Conservation (phyloP, 2,888 invertebrate species). For the Scaptomyza cyrtandrae region DNA sequence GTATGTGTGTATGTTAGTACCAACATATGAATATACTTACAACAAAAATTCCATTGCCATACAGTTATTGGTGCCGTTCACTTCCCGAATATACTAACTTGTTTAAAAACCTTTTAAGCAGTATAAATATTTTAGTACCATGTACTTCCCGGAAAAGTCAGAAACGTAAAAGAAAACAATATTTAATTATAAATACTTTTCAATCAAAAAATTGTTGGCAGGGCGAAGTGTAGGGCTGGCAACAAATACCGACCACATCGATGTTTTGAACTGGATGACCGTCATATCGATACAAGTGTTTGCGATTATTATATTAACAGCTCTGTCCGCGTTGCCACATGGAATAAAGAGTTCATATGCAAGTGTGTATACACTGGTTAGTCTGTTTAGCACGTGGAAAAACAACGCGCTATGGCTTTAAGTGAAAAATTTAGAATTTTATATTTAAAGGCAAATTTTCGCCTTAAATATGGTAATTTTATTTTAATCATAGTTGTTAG, state of each 20-base stretch:
- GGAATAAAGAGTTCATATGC: neutral
- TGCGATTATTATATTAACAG: constrained; percentile 12
- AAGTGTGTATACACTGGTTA: constrained; percentile 45
- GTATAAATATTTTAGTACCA: constrained; percentile 4
- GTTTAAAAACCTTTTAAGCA: constrained; percentile 13
- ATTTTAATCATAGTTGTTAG: neutral
- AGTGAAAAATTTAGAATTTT: constrained; percentile 37
- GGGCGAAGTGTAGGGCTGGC: constrained; percentile 48
- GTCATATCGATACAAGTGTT: constrained; percentile 2
- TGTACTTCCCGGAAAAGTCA: constrained; percentile 4
- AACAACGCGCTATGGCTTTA: constrained; percentile 36
- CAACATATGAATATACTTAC: constrained; percentile 75
- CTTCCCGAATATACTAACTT: constrained; percentile 20
- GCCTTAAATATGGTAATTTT: constrained; percentile 74
- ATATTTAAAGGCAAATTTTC: constrained; percentile 56
- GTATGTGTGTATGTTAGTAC: constrained; percentile 12
- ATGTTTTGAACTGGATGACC: constrained; percentile 19
- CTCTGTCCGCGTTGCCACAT: constrained; percentile 32
- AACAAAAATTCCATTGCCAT: constrained; percentile 84
- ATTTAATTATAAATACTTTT: constrained; percentile 19
- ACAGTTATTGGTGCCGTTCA: constrained; percentile 57
- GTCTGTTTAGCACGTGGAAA: constrained; percentile 58
- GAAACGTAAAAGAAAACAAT: constrained; percentile 10
- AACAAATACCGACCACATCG: constrained; percentile 36
- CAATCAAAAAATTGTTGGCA: constrained; percentile 55